Conservation (phyloP, 1,140 invertebrate species). For the Drosophila ogumai region DNA sequence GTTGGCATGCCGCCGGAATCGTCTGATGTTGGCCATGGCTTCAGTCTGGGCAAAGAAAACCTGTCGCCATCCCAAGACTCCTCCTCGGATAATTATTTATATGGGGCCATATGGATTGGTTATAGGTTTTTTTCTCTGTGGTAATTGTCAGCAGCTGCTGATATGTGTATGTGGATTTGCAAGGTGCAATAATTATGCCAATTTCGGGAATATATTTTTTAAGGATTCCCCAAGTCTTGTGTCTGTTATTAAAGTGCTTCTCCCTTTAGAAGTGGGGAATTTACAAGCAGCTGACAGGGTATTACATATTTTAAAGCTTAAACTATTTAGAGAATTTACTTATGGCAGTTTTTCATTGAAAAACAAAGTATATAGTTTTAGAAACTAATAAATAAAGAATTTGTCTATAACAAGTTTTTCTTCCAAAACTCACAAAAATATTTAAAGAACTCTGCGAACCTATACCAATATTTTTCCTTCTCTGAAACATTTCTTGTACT, state of each 20-base stretch:
- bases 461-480: slow-evolving; percentile 26
- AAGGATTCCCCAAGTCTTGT: slow-evolving; percentile 16
- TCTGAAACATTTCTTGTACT: slow-evolving; percentile 9
- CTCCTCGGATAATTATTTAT: slow-evolving; percentile 60
- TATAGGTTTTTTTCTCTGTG: slow-evolving; percentile 33
- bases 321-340: background rate
- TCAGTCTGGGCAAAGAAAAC: slow-evolving; percentile 39
- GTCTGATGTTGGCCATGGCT: slow-evolving; percentile 40
- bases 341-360: background rate
- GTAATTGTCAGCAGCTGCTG: slow-evolving; percentile 41
- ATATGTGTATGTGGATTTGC: slow-evolving; percentile 20
- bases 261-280: background rate
- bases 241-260: slow-evolving; percentile 8
- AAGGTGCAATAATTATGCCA: slow-evolving; percentile 66
- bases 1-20: slow-evolving; percentile 63
- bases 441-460: slow-evolving; percentile 2
- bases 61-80: slow-evolving; percentile 57
- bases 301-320: background rate
- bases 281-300: background rate
- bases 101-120: slow-evolving; percentile 45
- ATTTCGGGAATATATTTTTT: slow-evolving; percentile 33
- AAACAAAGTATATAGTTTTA: no score
- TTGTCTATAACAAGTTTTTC: background rate
- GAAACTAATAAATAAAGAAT: background rate
- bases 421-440: background rate